phyloP scores from a whole-genome alignment of 2,797 vertebrate genomes.

The Buphagus erythrorhynchus region DNA sequence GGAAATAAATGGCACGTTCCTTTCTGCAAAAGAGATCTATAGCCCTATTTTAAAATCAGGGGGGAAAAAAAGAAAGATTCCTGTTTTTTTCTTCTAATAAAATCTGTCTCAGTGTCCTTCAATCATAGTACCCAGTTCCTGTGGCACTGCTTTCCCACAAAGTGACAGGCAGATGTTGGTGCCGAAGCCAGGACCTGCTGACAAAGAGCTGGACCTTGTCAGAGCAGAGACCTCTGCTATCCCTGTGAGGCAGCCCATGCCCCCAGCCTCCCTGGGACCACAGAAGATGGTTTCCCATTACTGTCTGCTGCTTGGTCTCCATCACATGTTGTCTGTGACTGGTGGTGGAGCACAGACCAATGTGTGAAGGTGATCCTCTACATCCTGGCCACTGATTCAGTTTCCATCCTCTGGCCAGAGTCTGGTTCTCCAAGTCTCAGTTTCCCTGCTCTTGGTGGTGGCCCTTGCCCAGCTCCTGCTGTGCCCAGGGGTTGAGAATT shows the following conservation, averaged over 20 bases:
- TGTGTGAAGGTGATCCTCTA: neutral
- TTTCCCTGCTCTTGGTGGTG: neutral
- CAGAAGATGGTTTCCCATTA: neutral
- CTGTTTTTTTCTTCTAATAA: neutral
- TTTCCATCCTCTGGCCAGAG: neutral
- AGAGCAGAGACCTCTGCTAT: neutral
- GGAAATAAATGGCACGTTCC: slow-evolving; percentile 61
- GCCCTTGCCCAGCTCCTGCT: neutral
- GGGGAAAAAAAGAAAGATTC: neutral
- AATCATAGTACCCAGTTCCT: neutral
- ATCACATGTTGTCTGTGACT: neutral
- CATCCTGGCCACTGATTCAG: neutral
- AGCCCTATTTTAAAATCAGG: neutral
- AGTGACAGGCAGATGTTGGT: neutral
- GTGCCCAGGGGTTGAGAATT: neutral
- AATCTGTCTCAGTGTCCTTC: neutral
- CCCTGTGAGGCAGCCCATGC: fast-evolving
- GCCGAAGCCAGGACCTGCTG: fast-evolving
- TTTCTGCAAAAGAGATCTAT: slow-evolving; percentile 49
- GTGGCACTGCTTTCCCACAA: neutral
- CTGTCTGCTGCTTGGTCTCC: neutral
- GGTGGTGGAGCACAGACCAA: neutral
- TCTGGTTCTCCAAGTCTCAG: neutral
- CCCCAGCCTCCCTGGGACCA: neutral
- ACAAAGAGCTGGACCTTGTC: neutral